Conservation (phyloP, 2,888 invertebrate genomes). For the Trichogramma evanescens region DNA sequence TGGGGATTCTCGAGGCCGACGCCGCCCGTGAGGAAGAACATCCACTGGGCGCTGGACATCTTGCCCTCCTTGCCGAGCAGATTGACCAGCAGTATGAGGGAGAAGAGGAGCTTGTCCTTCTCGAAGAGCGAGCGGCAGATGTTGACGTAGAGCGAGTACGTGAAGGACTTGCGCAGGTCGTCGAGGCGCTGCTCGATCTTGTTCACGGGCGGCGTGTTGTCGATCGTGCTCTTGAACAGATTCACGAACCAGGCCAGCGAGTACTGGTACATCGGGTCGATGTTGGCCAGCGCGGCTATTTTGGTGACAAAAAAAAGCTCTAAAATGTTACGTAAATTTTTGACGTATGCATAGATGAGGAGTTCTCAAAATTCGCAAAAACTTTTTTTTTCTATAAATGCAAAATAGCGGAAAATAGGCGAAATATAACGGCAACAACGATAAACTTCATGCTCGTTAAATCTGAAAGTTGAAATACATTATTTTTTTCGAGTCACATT, state of each 20-base stretch:
- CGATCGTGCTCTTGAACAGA: slow-evolving; percentile 77
- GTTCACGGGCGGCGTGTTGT: slow-evolving; percentile 76
- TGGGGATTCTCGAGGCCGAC: slow-evolving; percentile 73
- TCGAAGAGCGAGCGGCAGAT: slow-evolving; percentile 92
- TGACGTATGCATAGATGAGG: background rate
- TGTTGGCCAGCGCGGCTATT: slow-evolving; percentile 75
- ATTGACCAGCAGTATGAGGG: slow-evolving; percentile 68
- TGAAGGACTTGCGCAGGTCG: slow-evolving; percentile 74
- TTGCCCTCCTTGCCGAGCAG: slow-evolving; percentile 56
- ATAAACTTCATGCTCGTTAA: too few relatives aligned
- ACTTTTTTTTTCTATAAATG: background rate
- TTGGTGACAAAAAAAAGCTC: slow-evolving; percentile 9
- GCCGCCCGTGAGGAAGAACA: slow-evolving; percentile 83
- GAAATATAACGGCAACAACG: too few relatives aligned
- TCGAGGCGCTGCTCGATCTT: slow-evolving; percentile 67
- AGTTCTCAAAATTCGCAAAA: background rate
- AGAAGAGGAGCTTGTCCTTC: slow-evolving; percentile 89
- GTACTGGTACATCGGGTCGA: slow-evolving; percentile 97
- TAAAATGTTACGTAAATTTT: background rate
- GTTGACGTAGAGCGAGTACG: slow-evolving; percentile 83
- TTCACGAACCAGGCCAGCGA: slow-evolving; percentile 91
- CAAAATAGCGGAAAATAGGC: too few relatives aligned
- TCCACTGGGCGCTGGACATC: slow-evolving; percentile 65
- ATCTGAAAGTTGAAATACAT: too few relatives aligned
- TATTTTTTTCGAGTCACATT: too few relatives aligned